A percentile compares a stretch with the other conserved stretches of the same genome.
phyloP scores from a whole-genome alignment of 1,140 invertebrate genomes.

The Laupala kohalensis region DNA sequence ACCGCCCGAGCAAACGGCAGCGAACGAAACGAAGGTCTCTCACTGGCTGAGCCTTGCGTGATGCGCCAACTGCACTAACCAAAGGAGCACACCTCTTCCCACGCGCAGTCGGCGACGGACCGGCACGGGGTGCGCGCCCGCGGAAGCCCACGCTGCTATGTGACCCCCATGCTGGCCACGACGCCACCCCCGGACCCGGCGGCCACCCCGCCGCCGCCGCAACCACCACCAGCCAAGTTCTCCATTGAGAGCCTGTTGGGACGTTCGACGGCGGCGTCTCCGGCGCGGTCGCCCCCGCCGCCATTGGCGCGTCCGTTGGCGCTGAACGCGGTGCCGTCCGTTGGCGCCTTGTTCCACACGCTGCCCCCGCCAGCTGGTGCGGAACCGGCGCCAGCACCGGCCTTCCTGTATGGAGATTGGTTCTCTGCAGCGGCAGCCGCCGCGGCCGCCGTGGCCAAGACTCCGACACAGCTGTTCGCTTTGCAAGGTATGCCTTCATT shows the following conservation, averaged over 20 bases:
- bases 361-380: neutral
- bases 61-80: no score
- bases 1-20: no score
- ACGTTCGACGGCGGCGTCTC: neutral
- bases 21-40: no score
- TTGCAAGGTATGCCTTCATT: conserved; percentile 6
- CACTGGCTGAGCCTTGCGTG: no score
- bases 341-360: no score
- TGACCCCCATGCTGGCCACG: neutral
- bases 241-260: neutral
- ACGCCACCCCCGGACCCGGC: neutral
- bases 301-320: neutral
- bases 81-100: no score
- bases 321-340: neutral
- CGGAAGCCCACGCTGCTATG: neutral
- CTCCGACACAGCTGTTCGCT: conserved; percentile 4
- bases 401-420: conserved; percentile 10
- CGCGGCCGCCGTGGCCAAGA: neutral
- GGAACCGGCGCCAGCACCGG: neutral
- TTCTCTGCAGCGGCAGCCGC: neutral
- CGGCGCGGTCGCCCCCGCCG: no score
- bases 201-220: no score
- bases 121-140: no score
- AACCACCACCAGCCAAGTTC: neutral
- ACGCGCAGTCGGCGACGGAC: no score